Base-by-base conservation (phyloP, 2,797 vertebrate genomes). In the Dromococcyx pavoninus region DNA sequence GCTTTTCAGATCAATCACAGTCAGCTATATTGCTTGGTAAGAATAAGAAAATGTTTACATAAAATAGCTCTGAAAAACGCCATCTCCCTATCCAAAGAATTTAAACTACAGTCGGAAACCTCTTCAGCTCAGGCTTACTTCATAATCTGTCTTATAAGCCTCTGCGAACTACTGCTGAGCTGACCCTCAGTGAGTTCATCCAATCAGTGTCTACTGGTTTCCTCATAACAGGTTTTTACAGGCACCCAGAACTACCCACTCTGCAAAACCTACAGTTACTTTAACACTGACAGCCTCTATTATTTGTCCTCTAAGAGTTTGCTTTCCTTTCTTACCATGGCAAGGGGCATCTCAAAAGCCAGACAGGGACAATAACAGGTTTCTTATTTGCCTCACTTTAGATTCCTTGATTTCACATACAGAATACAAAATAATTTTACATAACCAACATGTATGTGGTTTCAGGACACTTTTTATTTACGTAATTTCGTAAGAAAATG, bases 391-490 rank as follows among this genome's bases (percentile, higher is more conserved):
- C 1, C 8, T 2, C 10, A 13, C 46, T 72, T 58, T 83, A 85
- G 41, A 57, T n/a, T 50, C 19, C 27, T 46, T 46, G 37, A 37
- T 77, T 85, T 58, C 33, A 83, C 19, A n/a, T 0, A 69, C 3
- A 74, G 11, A 74, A 79, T 10, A 71, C 28, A 73, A 79, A 57
- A 1, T 2, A 67, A 23, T 54, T 71, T 76, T 37, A 67, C 11
- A 3, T 46, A 62, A 72, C 43, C 43, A 43, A 2, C 18, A 65
- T 0, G 0, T 33, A 56, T 1, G 3, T 35, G 7, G 10, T 69
- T 93, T 72, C 17, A 21, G 9, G 18, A 39, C 21, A 2, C 15
- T 18, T 39, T 33, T 53, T 48, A 86, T 46, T 27, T 27, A 54
- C 5, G 5, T 41, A 5, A 60, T 44, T 76, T 43, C 10, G 1